Evolutionary conservation across 2,797 vertebrate species (phyloP), one percentile per base, ranked within the genome.

Genomic region (Fundulus diaphanus): DNA sequence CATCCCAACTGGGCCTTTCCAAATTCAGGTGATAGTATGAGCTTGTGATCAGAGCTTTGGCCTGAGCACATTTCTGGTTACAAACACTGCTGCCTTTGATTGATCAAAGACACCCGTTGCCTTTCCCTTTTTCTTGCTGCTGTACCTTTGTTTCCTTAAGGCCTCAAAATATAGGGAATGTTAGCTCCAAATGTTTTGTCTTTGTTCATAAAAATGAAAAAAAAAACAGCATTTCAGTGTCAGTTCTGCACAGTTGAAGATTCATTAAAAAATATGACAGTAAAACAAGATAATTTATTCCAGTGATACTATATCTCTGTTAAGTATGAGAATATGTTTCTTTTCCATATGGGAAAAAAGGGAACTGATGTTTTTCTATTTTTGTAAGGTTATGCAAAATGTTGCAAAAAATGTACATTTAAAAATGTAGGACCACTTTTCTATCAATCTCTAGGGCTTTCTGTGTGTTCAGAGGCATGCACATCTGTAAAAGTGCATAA

Each of bases 51-150:
- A 68, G 51, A 56, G 72, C 42, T 79, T 75, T 68, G 80, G 82
- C 81, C 46, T 49, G 82, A 83, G 67, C 37, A 59, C 11, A 52
- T 86, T 88, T 84, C 35, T 5, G 35, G 85, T 85, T 87, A 86
- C 78, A 85, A 87, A 88, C 73, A 72, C 49, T 59, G 78, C 88
- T 81, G 84, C 83, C 65, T 63, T 86, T 82, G 83, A 61, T 85
- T 90, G 82, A 88, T 87, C 70, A 90, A 78, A 84, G 76, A 77
- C 63, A 63, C 79, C 40, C 77, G 75, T 75, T 44, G 74, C 44
- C 68, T 29, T 56, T 24, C 22, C 42, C 49, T 54, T 57, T 69
- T 48, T 77, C 61, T 74, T 80, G 44, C 52, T 73, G 35, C 56
- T 76, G 49, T 82, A 22, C 73, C 66, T 56, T 72, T 44, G 69